Conservation (phyloP, 2,888 invertebrate genomes). For the Trichopoda pennipes region DNA sequence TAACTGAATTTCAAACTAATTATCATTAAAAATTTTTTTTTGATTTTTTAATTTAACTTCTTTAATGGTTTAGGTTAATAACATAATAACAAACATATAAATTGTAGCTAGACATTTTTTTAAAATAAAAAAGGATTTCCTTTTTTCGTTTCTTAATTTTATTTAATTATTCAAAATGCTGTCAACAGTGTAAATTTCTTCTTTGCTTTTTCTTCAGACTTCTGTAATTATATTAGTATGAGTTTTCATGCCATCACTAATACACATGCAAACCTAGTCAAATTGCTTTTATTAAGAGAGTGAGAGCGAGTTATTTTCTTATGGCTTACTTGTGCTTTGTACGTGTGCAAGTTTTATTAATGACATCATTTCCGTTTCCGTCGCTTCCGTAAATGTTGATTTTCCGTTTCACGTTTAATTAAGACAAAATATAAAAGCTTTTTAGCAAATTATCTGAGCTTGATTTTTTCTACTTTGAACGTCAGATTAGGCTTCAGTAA, state of each 20-base stretch:
- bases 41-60: too few relatives aligned
- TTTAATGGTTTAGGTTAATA: too few relatives aligned
- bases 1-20: too few relatives aligned
- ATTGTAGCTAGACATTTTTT: too few relatives aligned
- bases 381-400: conserved; percentile 33
- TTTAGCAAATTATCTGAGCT: conserved; percentile 50
- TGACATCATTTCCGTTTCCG: conserved; percentile 65
- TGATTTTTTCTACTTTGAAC: neutral
- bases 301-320: neutral
- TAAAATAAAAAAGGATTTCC: conserved; percentile 35
- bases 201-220: neutral
- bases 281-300: too few relatives aligned
- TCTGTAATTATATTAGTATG: neutral
- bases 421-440: conserved; percentile 26
- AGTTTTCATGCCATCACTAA: neutral
- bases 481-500: neutral
- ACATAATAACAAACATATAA: too few relatives aligned
- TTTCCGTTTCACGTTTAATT: conserved; percentile 36
- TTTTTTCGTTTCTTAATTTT: conserved; percentile 37
- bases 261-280: neutral
- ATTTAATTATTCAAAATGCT: conserved; percentile 46
- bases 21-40: too few relatives aligned
- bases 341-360: conserved; percentile 8
- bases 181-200: conserved; percentile 20
- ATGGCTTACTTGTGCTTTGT: neutral